Evolutionary conservation across 2,113 vertebrate species (phyloP).

Genomic region (Noctilio leporinus): DNA sequence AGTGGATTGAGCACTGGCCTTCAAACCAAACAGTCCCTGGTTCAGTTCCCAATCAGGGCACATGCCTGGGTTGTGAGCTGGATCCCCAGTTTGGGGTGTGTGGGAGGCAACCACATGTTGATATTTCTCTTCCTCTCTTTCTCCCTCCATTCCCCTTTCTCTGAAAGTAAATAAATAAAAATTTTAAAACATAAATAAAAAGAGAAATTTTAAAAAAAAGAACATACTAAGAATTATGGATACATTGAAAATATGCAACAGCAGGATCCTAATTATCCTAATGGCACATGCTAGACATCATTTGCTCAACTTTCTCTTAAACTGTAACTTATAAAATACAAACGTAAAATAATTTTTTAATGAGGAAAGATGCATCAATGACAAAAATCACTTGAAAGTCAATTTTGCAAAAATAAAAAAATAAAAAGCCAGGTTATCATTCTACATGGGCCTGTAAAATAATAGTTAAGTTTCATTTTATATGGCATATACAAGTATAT

Average conservation of each 20-base stretch:
- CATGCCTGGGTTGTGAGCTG: too few species aligned
- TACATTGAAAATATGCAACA: neutral
- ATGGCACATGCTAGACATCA: neutral
- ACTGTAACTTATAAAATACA: slow-evolving; percentile 18
- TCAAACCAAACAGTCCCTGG: too few species aligned
- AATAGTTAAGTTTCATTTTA: neutral
- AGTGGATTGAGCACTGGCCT: too few species aligned
- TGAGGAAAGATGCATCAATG: neutral
- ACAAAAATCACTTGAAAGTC: neutral
- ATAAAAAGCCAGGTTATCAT: neutral
- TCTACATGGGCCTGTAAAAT: neutral
- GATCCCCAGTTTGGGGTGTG: too few species aligned
- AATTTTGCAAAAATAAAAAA: slow-evolving; percentile 33
- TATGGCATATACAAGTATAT: neutral
- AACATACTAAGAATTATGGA: neutral
- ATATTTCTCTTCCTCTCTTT: too few species aligned
- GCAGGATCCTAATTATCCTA: neutral
- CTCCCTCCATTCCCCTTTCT: too few species aligned
- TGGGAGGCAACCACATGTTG: too few species aligned
- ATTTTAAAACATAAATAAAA: too few species aligned
- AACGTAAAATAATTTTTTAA: neutral
- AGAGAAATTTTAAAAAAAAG: too few species aligned
- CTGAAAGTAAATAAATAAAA: too few species aligned
- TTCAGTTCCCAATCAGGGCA: too few species aligned
- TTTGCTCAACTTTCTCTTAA: neutral